phyloP scores from a whole-genome alignment of 2,113 vertebrate genomes.

The Stictonetta naevosa region DNA sequence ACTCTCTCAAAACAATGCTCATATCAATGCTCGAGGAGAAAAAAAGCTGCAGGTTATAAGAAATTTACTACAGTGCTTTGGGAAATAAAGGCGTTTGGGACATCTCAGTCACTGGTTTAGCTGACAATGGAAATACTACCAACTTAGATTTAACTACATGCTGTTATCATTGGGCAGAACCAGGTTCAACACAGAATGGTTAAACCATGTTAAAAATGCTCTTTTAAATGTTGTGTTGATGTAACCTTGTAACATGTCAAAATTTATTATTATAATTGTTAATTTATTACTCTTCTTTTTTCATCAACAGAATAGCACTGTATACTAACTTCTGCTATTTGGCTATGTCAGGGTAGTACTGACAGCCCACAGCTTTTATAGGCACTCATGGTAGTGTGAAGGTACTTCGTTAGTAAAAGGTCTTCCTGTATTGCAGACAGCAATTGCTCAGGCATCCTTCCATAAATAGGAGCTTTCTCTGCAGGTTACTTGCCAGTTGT shows the following conservation, averaged over 20 bases:
- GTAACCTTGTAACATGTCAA: not conserved
- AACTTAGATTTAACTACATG: not conserved
- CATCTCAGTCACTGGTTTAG: not conserved
- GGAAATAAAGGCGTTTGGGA: not conserved
- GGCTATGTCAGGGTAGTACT: not conserved
- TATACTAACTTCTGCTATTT: not conserved
- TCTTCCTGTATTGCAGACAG: not conserved
- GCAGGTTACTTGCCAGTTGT: not conserved
- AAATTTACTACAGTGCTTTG: not conserved
- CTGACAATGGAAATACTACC: not conserved
- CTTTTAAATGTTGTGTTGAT: not conserved
- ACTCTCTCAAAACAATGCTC: not conserved
- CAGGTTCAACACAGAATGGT: not conserved
- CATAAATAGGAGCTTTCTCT: not conserved
- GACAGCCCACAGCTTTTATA: not conserved
- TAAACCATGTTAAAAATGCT: not conserved
- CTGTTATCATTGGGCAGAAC: not conserved
- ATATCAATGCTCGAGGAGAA: not conserved
- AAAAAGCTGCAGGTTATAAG: not conserved
- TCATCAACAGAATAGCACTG: not conserved
- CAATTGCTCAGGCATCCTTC: not conserved
- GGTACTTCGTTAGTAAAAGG: not conserved
- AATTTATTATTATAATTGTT: not conserved
- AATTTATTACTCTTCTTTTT: not conserved
- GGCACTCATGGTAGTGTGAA: conserved; percentile 30